Evolutionary conservation across 2,113 vertebrate species (phyloP), one percentile per base, ranked within the genome.

Genomic region (Antennarius striatus): DNA sequence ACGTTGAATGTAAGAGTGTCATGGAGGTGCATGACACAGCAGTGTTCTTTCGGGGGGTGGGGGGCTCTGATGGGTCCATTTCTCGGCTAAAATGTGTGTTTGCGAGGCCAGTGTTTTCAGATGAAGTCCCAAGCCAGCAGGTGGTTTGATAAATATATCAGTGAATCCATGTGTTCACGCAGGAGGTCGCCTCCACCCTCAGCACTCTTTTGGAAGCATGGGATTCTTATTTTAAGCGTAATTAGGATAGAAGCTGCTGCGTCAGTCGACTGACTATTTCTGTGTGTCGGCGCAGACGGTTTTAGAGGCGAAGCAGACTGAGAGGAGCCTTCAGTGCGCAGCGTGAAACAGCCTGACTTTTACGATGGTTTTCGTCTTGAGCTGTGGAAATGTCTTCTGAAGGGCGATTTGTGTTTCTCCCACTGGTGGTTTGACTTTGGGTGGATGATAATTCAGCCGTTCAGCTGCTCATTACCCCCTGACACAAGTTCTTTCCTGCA

Each of bases 221-320:
- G 42, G 8, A 14, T 12, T 61, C n/a, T 40, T 6, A 42, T 56
- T 60, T 47, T 15, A 52, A 30, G n/a, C 45, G 32, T 30, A 13
- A 58, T 59, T 29, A 10, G 16, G 22, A 61, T 13, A 15, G 57
- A 74, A 66, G 56, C 30, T 32, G 54, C 49, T 39, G 64, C 3
- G 3, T 65, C 52, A 55, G 52, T 17, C 4, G 0, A 4, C 29
- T 22, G 63, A 48, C 52, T 48, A 47, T 66, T 55, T 65, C 17
- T 30, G 14, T 16, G 62, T 53, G 61, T 53, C 4, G 6, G 42
- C 45, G 50, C 22, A 28, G 49, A 43, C 22, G 2, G 4, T 43
- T 7, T 29, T 11, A 43, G 16, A 46, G 8, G 50, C 28, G 1
- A 22, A 29, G 53, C 10, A 14, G 43, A 56, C 64, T 57, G 36